phyloP scores from a whole-genome alignment of 2,797 vertebrate species.

The Gallinago nigripennis region DNA sequence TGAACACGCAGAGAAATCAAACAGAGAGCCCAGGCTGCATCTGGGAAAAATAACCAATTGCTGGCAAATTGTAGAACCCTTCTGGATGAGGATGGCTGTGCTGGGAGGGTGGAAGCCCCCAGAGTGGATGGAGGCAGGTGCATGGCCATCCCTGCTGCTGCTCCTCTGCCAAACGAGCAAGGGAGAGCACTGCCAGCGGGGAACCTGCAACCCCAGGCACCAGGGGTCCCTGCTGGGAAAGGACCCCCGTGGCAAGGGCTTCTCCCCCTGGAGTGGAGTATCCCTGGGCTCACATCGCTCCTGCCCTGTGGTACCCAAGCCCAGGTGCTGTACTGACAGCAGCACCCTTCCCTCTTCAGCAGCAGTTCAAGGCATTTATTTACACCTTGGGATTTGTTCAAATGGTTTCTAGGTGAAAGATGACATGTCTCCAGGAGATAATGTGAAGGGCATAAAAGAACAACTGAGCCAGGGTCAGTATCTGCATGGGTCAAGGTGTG shows the following conservation, averaged over 20 bases:
- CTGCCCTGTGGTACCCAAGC: rapidly evolving
- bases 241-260: rapidly evolving
- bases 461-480: neutral
- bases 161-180: neutral
- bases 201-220: neutral
- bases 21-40: neutral
- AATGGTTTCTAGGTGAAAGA: neutral
- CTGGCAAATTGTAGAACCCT: neutral
- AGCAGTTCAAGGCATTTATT: neutral
- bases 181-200: neutral
- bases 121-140: rapidly evolving
- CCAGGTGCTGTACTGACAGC: neutral
- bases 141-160: neutral
- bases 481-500: neutral
- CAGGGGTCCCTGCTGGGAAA: no score
- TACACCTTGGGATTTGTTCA: neutral
- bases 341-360: neutral
- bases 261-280: rapidly evolving
- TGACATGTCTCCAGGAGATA: neutral
- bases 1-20: neutral
- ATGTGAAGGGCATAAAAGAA: neutral
- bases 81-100: neutral
- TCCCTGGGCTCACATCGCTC: rapidly evolving
- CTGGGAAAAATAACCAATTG: neutral
- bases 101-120: neutral